These are phyloP conservation scores for Orius insidiosus DNA, from an alignment of 1,140 invertebrate species.

Conservation along the genomic window DNA sequence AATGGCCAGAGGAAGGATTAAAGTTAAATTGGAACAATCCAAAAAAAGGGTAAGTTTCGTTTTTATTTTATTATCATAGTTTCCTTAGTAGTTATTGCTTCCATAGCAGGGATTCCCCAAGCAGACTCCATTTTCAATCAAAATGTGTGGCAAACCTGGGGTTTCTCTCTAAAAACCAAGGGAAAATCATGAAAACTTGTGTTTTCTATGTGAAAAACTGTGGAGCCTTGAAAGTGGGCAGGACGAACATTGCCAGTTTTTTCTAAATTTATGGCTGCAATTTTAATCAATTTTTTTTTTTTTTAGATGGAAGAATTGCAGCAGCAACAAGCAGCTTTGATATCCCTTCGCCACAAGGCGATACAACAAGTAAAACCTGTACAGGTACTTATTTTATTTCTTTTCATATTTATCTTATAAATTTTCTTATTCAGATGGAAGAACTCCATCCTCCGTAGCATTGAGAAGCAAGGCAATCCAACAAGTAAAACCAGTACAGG, in stretches of 20 bases:
- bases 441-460: constrained; percentile 2
- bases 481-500: constrained; percentile 16
- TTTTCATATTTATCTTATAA: background rate
- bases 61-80: too few relatives aligned
- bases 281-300: too few relatives aligned
- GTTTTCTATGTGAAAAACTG: too few relatives aligned
- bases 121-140: too few relatives aligned
- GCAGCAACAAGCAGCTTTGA: constrained; percentile 14
- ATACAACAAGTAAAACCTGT: constrained; percentile 17
- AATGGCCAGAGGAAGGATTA: constrained; percentile 23
- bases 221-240: too few relatives aligned
- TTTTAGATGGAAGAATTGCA: constrained; percentile 16
- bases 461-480: constrained; percentile 15
- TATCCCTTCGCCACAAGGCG: constrained; percentile 13
- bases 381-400: constrained; percentile 9
- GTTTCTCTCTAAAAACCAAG: too few relatives aligned
- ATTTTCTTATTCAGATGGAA: constrained; percentile 13
- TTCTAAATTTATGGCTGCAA: too few relatives aligned
- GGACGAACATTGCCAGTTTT: too few relatives aligned
- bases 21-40: constrained; percentile 19
- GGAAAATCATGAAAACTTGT: too few relatives aligned
- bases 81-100: too few relatives aligned
- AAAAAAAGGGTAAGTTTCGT: constrained; percentile 14
- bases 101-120: too few relatives aligned
- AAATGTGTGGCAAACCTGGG: too few relatives aligned